Evolutionary conservation across 23 tunicate species (phyloP), one percentile per base, ranked within the genome.

Genomic region (Halocynthia roretzi): DNA sequence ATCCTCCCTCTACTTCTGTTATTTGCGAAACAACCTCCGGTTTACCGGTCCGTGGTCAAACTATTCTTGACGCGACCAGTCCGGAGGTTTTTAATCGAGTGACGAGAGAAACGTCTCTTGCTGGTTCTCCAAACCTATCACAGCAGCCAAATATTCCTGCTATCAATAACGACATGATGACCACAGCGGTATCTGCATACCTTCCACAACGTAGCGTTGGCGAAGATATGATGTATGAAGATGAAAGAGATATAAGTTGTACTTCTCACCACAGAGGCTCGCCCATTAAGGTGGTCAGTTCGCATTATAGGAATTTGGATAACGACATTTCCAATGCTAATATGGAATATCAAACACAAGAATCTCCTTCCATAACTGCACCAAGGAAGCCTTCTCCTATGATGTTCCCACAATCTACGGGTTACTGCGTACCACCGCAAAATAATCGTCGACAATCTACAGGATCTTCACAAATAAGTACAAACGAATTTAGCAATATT

Each of bases 121-220:
- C 19, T 48, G 31, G 19, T 0, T 10, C 70, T 20, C 31, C 70
- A 9, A 65, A 15, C 70, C 15, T 65, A 40, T 9, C 31, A 20
- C 22, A 20, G 22, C 70, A 65, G 0, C 70, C 70, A 31, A 31
- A 31, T 31, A 31, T 31, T 31, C 44, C 44, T 31, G 44, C 44
- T 31, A 31, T 31, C 19, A 48, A 65, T 5, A 65, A 65, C 70
- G 31, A 20, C 22, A 65, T 65, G 70, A 65, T 40, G 10, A 65
- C 70, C 22, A 65, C 70, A 9, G 70, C 70, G 9, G n/a, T 65
- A 15, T 65, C 70, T 11, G 70, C 70, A 0, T 65, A 65, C 19
- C 48, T 15, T 8, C 10, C 70, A 5, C 70, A 65, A 15, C 70
- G 31, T 65, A 65, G 5, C 2, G 31, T 65, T 40, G 70, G 48